Percentiles rank a stretch among this genome's conserved stretches.
These are phyloP conservation scores for Lamellibrachia satsuma DNA, from an alignment of 2,888 invertebrate genomes.

Conservation along the genomic window DNA sequence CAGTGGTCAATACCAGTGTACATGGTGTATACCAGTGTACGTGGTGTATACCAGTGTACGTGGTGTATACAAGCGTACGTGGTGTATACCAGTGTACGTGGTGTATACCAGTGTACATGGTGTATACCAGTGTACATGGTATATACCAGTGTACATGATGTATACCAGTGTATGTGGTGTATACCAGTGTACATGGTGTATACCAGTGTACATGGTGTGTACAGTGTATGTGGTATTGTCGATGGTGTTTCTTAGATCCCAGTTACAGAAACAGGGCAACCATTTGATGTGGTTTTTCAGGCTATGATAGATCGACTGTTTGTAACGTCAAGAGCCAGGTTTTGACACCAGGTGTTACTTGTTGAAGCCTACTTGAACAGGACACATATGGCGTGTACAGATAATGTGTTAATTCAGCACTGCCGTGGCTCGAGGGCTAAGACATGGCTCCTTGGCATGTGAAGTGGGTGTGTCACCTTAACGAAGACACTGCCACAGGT, in stretches of 20 bases:
- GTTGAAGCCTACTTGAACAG: neutral
- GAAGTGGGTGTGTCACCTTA: neutral
- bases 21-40: no score
- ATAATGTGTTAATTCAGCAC: neutral
- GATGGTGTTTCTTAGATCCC: neutral
- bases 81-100: no score
- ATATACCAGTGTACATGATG: no score
- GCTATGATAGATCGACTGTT: neutral
- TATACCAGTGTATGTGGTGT: no score
- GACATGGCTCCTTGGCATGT: neutral
- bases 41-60: no score
- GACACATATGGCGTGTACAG: neutral
- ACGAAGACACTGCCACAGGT: neutral
- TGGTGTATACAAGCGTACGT: no score
- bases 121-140: no score
- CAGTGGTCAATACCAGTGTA: neutral
- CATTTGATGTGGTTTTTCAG: neutral
- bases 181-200: no score
- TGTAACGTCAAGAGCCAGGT: neutral
- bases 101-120: no score
- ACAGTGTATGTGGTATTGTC: neutral
- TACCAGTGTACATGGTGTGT: no score
- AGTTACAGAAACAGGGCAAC: neutral
- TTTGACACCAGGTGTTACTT: neutral
- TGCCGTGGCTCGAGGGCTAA: neutral